Evolutionary conservation across 2,113 vertebrate genomes (phyloP).

Genomic region (Alexandromys fortis): DNA sequence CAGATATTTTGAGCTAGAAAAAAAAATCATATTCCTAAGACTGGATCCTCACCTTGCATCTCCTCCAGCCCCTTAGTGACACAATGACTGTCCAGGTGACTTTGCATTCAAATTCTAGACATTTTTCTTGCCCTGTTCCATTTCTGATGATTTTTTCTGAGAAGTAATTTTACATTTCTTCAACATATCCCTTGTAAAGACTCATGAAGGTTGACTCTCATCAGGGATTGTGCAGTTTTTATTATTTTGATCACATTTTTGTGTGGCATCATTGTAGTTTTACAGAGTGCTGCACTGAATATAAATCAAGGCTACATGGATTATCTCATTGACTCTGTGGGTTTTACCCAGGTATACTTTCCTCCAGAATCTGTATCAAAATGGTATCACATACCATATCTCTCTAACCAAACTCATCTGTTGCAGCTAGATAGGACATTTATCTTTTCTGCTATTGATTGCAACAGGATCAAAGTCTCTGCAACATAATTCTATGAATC

Average conservation of each 20-base stretch:
- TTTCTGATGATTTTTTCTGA: not conserved
- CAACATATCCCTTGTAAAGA: rapidly evolving
- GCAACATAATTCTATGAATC: not conserved
- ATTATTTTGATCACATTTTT: not conserved
- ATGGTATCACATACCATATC: too few species aligned
- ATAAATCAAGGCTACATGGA: rapidly evolving
- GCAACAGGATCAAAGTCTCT: not conserved
- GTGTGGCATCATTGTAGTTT: not conserved
- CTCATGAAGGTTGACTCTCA: not conserved
- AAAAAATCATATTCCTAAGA: not conserved
- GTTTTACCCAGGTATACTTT: rapidly evolving
- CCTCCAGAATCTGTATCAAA: not conserved
- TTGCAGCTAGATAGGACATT: not conserved
- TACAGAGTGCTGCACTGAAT: not conserved
- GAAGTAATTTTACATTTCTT: not conserved
- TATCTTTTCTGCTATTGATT: not conserved
- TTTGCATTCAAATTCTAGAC: not conserved
- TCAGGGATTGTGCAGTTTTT: not conserved
- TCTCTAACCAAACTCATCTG: not conserved
- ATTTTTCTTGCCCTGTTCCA: not conserved
- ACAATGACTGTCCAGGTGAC: not conserved
- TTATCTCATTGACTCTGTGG: not conserved
- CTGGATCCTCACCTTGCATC: not conserved
- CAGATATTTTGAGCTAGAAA: not conserved
- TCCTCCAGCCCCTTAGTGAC: not conserved